Percentiles rank a stretch among this genome's conserved stretches.
These are phyloP conservation scores for Nymphalis c-album DNA, from an alignment of 2,888 invertebrate species.

Conservation along the genomic window DNA sequence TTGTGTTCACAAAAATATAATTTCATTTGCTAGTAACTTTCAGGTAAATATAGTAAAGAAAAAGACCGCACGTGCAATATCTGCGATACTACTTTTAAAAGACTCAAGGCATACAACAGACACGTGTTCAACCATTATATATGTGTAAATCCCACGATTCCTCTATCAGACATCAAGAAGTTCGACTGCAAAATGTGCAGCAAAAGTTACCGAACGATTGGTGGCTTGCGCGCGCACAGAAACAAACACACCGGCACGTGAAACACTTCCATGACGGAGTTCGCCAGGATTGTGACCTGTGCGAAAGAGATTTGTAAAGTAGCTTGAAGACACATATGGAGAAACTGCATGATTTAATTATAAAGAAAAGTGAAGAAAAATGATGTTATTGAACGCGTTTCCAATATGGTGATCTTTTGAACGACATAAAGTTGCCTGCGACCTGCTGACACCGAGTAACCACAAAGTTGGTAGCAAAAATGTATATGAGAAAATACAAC, in stretches of 20 bases:
- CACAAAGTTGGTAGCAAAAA: too few relatives aligned
- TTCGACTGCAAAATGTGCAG: constrained; percentile 32
- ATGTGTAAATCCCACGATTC: background rate
- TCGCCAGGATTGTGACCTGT: constrained; percentile 17
- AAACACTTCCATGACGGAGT: constrained; percentile 18
- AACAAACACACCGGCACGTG: constrained; percentile 41
- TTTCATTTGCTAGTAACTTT: too few relatives aligned
- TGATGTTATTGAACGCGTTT: background rate
- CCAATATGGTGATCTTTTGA: too few relatives aligned
- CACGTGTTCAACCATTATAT: background rate
- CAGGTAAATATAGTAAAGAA: too few relatives aligned
- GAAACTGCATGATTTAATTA: background rate
- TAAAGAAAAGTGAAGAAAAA: constrained; percentile 6
- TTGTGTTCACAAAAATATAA: too few relatives aligned
- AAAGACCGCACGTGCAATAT: background rate
- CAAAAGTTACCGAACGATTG: constrained; percentile 12
- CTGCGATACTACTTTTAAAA: constrained; percentile 1
- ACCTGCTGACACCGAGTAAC: too few relatives aligned
- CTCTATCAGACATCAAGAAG: background rate
- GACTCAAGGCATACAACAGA: background rate
- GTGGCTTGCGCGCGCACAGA: constrained; percentile 17
- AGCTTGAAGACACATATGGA: constrained; percentile 18
- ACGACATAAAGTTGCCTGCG: too few relatives aligned
- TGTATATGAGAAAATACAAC: too few relatives aligned
- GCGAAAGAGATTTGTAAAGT: constrained; percentile 19